A percentile compares a stretch with the other conserved stretches of the same genome.
Evolutionary conservation across 30 jellyfish, hydroid and myxozoan species (phyloP).

Genomic region (Sanderia malayensis): DNA sequence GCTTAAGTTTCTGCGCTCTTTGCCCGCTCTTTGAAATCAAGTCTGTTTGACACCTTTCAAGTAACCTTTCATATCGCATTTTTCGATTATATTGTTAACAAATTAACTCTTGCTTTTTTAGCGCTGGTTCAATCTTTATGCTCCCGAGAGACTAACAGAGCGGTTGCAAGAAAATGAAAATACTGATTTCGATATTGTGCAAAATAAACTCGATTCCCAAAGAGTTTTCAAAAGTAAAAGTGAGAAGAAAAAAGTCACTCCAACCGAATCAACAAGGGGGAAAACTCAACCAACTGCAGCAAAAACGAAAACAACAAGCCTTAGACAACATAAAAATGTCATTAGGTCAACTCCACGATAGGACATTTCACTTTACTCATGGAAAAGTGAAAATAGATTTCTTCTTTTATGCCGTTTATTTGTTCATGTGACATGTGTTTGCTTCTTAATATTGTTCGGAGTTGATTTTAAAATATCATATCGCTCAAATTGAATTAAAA

Average conservation of each 20-base stretch:
- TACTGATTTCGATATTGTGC: background rate
- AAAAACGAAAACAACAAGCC: slow-evolving; percentile 1
- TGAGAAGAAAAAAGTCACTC: slow-evolving; percentile 31
- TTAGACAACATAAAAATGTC: slow-evolving; percentile 31
- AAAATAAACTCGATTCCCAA: slow-evolving; percentile 30
- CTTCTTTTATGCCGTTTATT: too few species aligned
- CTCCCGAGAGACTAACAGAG: slow-evolving; percentile 55
- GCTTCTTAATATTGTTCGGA: too few species aligned
- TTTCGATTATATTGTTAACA: background rate
- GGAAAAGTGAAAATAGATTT: too few species aligned
- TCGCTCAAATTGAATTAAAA: too few species aligned
- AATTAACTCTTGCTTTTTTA: background rate
- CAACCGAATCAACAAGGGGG: slow-evolving; percentile 14
- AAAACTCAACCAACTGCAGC: slow-evolving; percentile 25
- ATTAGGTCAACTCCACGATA: slow-evolving; percentile 35
- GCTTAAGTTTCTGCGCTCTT: too few species aligned
- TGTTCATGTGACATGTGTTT: too few species aligned
- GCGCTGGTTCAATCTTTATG: slow-evolving; percentile 57
- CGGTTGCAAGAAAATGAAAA: background rate
- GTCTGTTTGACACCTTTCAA: too few species aligned
- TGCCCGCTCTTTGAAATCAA: too few species aligned
- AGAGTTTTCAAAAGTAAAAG: slow-evolving; percentile 35
- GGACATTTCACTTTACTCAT: too few species aligned
- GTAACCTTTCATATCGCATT: too few species aligned
- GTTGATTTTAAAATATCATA: too few species aligned